phyloP scores from a whole-genome alignment of 2,888 invertebrate species.

The Dicranocentrus wangi region DNA sequence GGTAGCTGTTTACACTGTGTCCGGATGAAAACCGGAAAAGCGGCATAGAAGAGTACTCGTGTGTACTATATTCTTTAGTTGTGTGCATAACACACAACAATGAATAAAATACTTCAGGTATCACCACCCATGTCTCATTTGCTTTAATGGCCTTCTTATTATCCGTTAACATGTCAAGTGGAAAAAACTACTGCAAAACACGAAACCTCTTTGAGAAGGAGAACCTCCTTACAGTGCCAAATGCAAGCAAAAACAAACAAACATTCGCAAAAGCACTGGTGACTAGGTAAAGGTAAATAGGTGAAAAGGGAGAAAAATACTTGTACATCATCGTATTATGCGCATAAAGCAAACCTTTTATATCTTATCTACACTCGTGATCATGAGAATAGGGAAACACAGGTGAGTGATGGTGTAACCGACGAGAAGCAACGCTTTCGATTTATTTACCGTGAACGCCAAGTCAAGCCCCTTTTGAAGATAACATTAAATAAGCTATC shows the following conservation, averaged over 20 bases:
- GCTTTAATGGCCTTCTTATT: constrained; percentile 33
- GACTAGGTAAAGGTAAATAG: no score
- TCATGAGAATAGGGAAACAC: neutral
- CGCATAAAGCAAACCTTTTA: no score
- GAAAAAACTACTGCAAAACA: constrained; percentile 20
- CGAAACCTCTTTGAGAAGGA: constrained; percentile 2
- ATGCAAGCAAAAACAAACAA: neutral
- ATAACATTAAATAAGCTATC: no score
- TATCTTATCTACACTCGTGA: constrained; percentile 2
- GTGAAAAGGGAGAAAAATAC: no score
- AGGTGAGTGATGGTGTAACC: neutral
- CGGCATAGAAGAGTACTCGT: no score
- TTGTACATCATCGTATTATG: no score
- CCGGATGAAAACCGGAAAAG: no score
- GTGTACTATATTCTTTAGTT: no score
- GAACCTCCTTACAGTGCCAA: neutral
- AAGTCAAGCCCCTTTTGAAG: neutral
- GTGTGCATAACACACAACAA: neutral
- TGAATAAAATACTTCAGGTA: neutral
- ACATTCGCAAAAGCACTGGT: no score
- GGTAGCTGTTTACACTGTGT: no score
- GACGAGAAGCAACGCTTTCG: neutral
- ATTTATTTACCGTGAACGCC: neutral
- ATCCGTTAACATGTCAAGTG: constrained; percentile 42
- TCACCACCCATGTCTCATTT: constrained; percentile 26